Evolutionary conservation across 2,797 vertebrate species (phyloP), one percentile per base, ranked within the genome.

Genomic region (Typhlichthys subterraneus): DNA sequence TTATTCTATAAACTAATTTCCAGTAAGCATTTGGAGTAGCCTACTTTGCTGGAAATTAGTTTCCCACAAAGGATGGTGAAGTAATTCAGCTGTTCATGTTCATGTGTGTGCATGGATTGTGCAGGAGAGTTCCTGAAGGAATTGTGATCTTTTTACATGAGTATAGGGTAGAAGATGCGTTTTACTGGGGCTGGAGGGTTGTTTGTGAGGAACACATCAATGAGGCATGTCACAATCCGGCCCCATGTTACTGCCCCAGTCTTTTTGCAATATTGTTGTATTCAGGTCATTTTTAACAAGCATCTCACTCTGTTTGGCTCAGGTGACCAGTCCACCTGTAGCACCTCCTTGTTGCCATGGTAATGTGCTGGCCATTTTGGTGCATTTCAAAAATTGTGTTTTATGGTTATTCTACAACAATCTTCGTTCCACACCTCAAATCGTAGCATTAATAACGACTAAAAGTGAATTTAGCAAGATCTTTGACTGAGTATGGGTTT

Each of bases 241-340:
- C 83, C 86, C 70, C 82, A 65, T 91, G 89, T 89, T 85, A 74
- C 74, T 76, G 80, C 81, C 75, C 67, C 79, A 70, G 83, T 63
- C 85, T 81, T 77, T 85, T 42, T 9, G 75, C 87, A 77, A 84
- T 82, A 42, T 76, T 84, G 87, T 88, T 82, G 73, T 86, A 89
- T 89, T 86, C 77, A 87, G 88, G 88, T 90, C 87, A 86, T 86
- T 88, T 91, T 89, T 91, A 90, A 89, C 88, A 89, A 90, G 88
- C 77, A 63, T 82, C 87, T 88, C 77, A 79, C 79, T 75, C 75
- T 69, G 81, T 90, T 85, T 88, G 86, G 82, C 84, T 89, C 87
- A 87, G 87, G 85, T 87, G 86, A 87, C 80, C 57, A 1, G 67
- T 83, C 81, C 88, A 91, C 89, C 90, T 90, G 85, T 89, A 86